Base-by-base conservation (phyloP, 1,140 invertebrate genomes). In the Cheumatopsyche charites region DNA sequence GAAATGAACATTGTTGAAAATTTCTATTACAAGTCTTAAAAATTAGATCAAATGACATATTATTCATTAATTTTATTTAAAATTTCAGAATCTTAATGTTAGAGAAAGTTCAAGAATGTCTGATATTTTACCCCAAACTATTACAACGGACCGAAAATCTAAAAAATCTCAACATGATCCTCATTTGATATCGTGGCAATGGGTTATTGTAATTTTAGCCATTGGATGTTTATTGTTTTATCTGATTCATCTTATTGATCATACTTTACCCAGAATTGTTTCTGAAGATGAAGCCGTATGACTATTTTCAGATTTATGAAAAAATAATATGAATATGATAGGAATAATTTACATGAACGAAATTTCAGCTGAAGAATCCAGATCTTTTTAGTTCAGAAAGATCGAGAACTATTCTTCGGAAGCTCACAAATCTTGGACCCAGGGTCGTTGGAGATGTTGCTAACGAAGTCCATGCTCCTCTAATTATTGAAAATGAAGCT, bases 351-450 rank as follows among this genome's bases (percentile, higher is more conserved):
- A 36, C 9, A 9, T 52, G 15, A 11, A 17, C 19, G 15, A 17
- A 17, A 41, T 63, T 63, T 42, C 12, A 63, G 62, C 15, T 5
- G 3, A 12, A 63, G 36, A 55, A 68, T 68, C 47, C 69, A 11
- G 7, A 11, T 5, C 62, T 63, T 11, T 76, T 76, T 42, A 72
- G 69, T 21, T 63, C 68, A n/a, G 75, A 71, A 43, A 71, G 70
- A 42, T 73, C 75, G 1, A 63, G 67, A 49, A 43, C n/a, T 19
- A 65, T 29, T 23, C 55, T 72, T 7, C 19, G 66, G 23, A 69
- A 72, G 26, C 17, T 76, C 17, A 52, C 47, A 23, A 45, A 13
- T 15, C 17, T 76, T 19, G 75, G 72, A 15, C 72, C 70, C 5
- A 62, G 70, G 55, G 72, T 76, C 6, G 69, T 71, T n/a, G 75